Evolutionary conservation across 37 sponge, comb jelly and placozoan genomes (phyloP).

Genomic region (Chondrosia reniformis): DNA sequence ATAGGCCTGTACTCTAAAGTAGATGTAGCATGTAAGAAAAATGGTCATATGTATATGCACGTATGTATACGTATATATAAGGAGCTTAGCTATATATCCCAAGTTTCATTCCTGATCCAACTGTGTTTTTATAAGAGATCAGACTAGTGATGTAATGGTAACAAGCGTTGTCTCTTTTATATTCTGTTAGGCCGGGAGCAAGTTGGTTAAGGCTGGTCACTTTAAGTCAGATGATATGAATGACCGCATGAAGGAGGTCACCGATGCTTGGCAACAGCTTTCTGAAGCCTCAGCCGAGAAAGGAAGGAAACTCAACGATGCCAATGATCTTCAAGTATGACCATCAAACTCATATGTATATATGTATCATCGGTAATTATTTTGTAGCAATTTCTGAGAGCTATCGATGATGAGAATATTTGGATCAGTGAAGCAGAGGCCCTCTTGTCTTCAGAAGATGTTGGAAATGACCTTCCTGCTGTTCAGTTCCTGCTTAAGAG

Average conservation of each 20-base stretch:
- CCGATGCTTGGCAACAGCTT: slow-evolving; percentile 72
- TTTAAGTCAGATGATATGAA: slow-evolving; percentile 47
- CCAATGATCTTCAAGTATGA: slow-evolving; percentile 27
- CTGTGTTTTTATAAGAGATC: too few relatives aligned
- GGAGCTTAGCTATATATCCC: too few relatives aligned
- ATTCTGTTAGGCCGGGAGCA: slow-evolving; percentile 41
- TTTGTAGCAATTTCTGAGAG: slow-evolving; percentile 52
- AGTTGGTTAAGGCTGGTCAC: slow-evolving; percentile 53
- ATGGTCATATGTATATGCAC: slow-evolving; percentile 22
- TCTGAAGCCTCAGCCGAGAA: slow-evolving; percentile 62
- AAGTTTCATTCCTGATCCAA: neutral
- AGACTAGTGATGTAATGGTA: too few relatives aligned
- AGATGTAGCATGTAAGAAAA: too few relatives aligned
- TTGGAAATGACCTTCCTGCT: slow-evolving; percentile 80
- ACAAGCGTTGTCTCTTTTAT: too few relatives aligned
- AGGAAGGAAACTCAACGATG: slow-evolving; percentile 53
- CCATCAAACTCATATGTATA: neutral
- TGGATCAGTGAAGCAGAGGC: slow-evolving; percentile 83
- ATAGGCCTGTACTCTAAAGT: too few relatives aligned
- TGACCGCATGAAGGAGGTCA: slow-evolving; percentile 38
- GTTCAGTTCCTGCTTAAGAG: slow-evolving; percentile 90
- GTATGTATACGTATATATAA: slow-evolving; percentile 23
- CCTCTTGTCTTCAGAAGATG: slow-evolving; percentile 70
- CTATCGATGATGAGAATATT: slow-evolving; percentile 69
- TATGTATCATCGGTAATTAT: neutral